Conservation (phyloP, 2,888 invertebrate species). For the Lysandra bellargus region DNA sequence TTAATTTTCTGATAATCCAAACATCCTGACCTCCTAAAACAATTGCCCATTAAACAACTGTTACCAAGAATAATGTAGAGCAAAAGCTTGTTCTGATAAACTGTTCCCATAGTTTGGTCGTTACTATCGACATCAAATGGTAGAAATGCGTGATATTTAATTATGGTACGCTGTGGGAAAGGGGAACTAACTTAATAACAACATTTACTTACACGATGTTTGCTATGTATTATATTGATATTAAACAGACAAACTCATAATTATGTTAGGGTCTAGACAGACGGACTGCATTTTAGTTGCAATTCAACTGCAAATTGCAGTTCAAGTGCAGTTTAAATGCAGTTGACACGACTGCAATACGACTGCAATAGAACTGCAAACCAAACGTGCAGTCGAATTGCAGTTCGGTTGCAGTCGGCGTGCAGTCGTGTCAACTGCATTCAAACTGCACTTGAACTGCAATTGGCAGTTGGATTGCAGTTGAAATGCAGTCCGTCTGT, state of each 20-base stretch:
- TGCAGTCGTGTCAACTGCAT: too few species aligned
- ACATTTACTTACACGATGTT: conserved; percentile 11
- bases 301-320: too few species aligned
- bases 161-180: conserved; percentile 13
- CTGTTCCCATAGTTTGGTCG: conserved; percentile 48
- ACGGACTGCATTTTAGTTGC: too few species aligned
- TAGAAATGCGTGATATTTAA: conserved; percentile 49
- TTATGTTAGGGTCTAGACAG: not conserved
- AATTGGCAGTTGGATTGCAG: too few species aligned
- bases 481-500: too few species aligned
- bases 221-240: conserved; percentile 18
- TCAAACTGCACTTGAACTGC: too few species aligned
- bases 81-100: not conserved
- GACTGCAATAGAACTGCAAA: too few species aligned
- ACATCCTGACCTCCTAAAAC: not conserved
- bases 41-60: not conserved
- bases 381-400: too few species aligned
- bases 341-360: too few species aligned
- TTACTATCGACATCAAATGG: conserved; percentile 48
- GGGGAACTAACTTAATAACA: not conserved
- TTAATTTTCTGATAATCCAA: too few species aligned
- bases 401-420: too few species aligned
- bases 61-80: not conserved
- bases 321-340: too few species aligned
- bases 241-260: conserved; percentile 14